phyloP scores from a whole-genome alignment of 2,797 vertebrate genomes.

The Acridotheres tristis region DNA sequence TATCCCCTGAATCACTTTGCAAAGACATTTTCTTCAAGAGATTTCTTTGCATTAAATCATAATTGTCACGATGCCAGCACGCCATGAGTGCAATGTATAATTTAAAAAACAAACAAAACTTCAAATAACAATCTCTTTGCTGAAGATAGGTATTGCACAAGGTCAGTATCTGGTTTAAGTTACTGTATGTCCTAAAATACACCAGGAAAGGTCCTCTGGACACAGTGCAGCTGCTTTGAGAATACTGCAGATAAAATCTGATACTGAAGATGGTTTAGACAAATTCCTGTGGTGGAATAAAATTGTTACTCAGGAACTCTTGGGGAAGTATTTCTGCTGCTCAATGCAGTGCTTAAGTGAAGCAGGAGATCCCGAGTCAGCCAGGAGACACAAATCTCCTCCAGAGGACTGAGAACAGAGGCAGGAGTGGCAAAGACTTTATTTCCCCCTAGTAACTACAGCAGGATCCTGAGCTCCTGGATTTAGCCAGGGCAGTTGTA shows the following conservation, averaged over 20 bases:
- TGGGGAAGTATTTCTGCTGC: slow-evolving; percentile 9
- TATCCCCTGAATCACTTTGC: not conserved
- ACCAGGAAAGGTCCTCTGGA: slow-evolving; percentile 18
- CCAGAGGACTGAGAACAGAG: not conserved
- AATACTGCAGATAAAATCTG: slow-evolving; percentile 31
- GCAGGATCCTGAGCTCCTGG: not conserved
- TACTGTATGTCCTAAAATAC: slow-evolving; percentile 48
- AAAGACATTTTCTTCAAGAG: not conserved
- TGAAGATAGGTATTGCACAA: slow-evolving; percentile 37
- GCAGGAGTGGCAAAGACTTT: not conserved
- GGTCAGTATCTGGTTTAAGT: slow-evolving; percentile 56
- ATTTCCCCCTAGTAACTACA: not conserved
- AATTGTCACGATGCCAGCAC: not conserved
- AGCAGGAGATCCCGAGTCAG: not conserved
- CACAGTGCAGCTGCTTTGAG: slow-evolving; percentile 44
- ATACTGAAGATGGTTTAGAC: slow-evolving; percentile 55
- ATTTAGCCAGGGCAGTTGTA: not conserved
- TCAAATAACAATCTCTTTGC: not conserved
- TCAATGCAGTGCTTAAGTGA: not conserved
- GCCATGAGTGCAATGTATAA: not conserved
- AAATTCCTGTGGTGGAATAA: slow-evolving; percentile 42
- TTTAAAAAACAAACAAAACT: slow-evolving; percentile 57
- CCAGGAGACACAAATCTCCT: not conserved
- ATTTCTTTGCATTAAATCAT: slow-evolving; percentile 5
- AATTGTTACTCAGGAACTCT: slow-evolving; percentile 6